Conservation (phyloP, 2,113 vertebrate species). For the Bubalus kerabau region DNA sequence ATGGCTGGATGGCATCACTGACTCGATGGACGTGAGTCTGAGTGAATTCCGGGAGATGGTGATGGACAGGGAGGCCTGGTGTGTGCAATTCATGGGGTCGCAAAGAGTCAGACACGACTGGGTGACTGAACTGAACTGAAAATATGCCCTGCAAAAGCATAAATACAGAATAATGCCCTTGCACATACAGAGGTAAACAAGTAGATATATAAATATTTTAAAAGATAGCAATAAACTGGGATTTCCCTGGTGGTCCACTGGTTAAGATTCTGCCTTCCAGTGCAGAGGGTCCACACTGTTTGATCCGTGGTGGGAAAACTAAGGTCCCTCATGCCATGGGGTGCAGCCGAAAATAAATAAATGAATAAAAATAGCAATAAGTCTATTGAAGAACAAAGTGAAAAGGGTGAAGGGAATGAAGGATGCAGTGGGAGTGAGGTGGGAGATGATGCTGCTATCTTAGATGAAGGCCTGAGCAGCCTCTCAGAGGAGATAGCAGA, state of each 20-base stretch:
- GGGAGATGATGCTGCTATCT: neutral
- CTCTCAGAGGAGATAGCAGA: neutral
- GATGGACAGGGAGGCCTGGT: too few species aligned
- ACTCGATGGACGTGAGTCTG: too few species aligned
- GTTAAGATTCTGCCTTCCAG: neutral
- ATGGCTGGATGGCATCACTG: too few species aligned
- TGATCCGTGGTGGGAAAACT: neutral
- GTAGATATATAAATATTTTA: neutral
- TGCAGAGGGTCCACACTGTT: neutral
- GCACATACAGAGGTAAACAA: neutral
- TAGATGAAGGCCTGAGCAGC: neutral
- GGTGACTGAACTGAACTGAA: neutral
- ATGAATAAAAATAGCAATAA: neutral
- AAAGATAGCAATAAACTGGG: neutral
- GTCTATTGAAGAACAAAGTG: neutral
- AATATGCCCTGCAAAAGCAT: neutral
- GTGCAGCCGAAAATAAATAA: neutral
- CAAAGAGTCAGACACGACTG: too few species aligned
- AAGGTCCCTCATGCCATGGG: neutral
- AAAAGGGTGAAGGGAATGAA: neutral
- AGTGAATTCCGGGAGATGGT: too few species aligned
- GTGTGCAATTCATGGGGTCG: too few species aligned
- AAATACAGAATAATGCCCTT: neutral
- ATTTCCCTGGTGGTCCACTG: neutral
- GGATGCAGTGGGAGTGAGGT: neutral